Percentiles rank a stretch among this genome's conserved stretches.
Conservation (phyloP, 2,888 invertebrate genomes). For the Heterodera filipjevi region DNA sequence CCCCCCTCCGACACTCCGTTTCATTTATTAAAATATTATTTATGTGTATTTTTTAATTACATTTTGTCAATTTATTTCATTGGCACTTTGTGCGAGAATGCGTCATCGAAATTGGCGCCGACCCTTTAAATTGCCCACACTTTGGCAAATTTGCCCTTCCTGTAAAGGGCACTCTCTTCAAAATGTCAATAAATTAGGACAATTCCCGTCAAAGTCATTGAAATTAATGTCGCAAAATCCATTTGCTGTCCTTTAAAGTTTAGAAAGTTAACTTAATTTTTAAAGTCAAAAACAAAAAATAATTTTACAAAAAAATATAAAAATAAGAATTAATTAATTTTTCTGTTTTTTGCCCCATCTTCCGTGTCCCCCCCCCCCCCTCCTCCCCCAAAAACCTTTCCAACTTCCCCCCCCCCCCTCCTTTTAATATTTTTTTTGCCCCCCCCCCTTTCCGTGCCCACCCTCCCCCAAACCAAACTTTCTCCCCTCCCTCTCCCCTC, state of each 20-base stretch:
- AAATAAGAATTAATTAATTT: background rate
- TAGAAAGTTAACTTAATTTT: background rate
- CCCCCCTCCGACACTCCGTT: no score
- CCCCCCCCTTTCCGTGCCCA: no score
- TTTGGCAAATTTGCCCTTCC: background rate
- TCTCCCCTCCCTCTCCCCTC: background rate
- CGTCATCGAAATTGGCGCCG: background rate
- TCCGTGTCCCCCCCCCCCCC: background rate
- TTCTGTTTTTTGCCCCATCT: background rate
- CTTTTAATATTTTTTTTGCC: no score
- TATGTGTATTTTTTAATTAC: no score
- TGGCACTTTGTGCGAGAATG: background rate
- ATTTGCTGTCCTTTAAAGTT: background rate
- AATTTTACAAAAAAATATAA: background rate
- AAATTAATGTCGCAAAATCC: background rate
- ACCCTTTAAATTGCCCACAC: background rate
- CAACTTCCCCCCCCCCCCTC: no score
- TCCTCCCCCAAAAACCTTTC: no score
- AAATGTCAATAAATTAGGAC: slow-evolving; percentile 5
- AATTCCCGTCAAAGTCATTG: background rate
- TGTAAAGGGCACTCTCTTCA: background rate
- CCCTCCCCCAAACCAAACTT: no score
- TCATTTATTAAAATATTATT: no score
- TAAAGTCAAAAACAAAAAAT: no score
- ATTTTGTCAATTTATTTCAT: background rate